Evolutionary conservation across 2,888 invertebrate genomes (phyloP).

Genomic region (Strigamia crassipes): DNA sequence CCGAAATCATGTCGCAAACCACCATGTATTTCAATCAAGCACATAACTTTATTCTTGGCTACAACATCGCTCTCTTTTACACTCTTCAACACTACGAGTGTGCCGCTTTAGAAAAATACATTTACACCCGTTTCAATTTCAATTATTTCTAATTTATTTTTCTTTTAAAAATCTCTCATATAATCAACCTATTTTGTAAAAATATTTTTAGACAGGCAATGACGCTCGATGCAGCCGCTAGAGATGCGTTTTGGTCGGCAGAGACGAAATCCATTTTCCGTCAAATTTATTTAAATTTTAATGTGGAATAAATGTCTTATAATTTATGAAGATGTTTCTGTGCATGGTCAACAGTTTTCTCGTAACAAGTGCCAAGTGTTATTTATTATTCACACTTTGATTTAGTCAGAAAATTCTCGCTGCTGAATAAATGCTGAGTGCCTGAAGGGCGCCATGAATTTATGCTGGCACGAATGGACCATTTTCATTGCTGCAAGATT

Average conservation of each 20-base stretch:
- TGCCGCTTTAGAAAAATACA: not conserved
- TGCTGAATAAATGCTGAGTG: not conserved
- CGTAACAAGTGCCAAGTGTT: constrained; percentile 5
- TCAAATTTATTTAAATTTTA: too few species aligned
- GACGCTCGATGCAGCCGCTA: too few species aligned
- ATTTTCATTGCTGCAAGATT: not conserved
- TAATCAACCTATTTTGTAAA: too few species aligned
- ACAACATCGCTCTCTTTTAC: not conserved
- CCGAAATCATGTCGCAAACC: constrained; percentile 25
- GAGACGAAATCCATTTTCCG: too few species aligned
- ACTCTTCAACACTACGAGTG: not conserved
- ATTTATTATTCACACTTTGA: not conserved
- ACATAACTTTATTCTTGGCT: constrained; percentile 11
- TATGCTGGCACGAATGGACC: not conserved
- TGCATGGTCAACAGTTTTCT: not conserved
- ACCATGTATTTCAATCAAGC: constrained; percentile 38
- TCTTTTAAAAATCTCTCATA: too few species aligned
- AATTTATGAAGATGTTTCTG: not conserved
- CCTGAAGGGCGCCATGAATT: not conserved
- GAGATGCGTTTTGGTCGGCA: too few species aligned
- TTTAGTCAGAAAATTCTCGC: not conserved
- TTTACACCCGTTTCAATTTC: not conserved
- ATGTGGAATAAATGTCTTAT: too few species aligned
- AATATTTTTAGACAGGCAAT: too few species aligned
- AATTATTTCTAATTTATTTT: too few species aligned